phyloP scores from a whole-genome alignment of 2,797 vertebrate genomes.

The Sebastes hopkinsi region DNA sequence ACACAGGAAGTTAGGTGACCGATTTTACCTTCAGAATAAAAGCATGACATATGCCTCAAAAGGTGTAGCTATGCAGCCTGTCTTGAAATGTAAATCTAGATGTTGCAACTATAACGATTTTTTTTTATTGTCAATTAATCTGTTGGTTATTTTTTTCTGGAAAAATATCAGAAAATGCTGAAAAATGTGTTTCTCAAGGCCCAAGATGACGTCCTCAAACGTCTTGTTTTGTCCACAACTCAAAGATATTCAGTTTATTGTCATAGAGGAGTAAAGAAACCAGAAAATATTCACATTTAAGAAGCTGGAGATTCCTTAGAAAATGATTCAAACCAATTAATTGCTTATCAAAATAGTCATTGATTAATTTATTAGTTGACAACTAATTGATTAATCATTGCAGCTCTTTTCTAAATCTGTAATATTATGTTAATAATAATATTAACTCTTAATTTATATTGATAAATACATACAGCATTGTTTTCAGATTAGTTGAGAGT shows the following conservation, averaged over 20 bases:
- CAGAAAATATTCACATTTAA: not conserved
- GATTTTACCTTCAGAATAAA: conserved; percentile 33
- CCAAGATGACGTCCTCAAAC: not conserved
- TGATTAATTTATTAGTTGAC: not conserved
- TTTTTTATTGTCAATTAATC: not conserved
- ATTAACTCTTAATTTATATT: not conserved
- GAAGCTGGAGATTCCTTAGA: no score
- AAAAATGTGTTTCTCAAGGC: not conserved
- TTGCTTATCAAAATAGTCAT: fast-evolving
- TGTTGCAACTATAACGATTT: not conserved
- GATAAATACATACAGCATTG: not conserved
- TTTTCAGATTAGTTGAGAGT: not conserved
- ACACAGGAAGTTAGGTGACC: conserved; percentile 2
- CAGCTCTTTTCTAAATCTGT: not conserved
- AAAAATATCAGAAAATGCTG: not conserved
- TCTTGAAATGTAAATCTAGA: not conserved
- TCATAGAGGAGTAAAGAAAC: not conserved
- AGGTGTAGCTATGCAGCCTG: not conserved
- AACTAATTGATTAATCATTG: not conserved
- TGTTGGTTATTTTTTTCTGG: no score
- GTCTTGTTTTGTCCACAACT: not conserved
- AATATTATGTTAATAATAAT: not conserved
- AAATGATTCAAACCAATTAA: not conserved
- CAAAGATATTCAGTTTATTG: not conserved
- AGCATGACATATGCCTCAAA: not conserved